These are phyloP conservation scores for Gymnarchus niloticus DNA, from an alignment of 2,113 vertebrate genomes.

Conservation along the genomic window DNA sequence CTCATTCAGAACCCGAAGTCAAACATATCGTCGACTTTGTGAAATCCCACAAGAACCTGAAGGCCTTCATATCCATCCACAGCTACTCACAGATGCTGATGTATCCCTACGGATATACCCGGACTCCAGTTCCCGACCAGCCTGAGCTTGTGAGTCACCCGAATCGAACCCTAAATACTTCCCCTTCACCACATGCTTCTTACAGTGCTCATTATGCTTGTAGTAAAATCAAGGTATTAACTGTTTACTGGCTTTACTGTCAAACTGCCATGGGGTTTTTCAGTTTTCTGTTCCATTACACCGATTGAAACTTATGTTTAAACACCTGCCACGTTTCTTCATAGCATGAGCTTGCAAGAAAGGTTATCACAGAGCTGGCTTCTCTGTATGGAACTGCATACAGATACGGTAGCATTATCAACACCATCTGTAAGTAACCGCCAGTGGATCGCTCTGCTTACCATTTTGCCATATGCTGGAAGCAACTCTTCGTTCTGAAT, in stretches of 20 bases:
- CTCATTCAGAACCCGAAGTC: slow-evolving; percentile 83
- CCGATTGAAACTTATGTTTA: neutral
- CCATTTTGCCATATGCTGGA: neutral
- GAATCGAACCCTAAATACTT: too few relatives aligned
- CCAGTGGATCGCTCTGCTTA: neutral
- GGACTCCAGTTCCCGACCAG: slow-evolving; percentile 38
- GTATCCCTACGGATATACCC: slow-evolving; percentile 84
- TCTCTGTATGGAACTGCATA: slow-evolving; percentile 77
- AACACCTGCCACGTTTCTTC: neutral
- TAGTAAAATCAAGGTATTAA: neutral
- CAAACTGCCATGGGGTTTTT: neutral
- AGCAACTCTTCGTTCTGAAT: neutral
- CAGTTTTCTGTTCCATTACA: neutral
- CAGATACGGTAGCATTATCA: slow-evolving; percentile 79
- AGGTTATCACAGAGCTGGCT: slow-evolving; percentile 65
- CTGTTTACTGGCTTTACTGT: neutral
- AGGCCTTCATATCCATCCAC: slow-evolving; percentile 89
- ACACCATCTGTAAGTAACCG: slow-evolving; percentile 80
- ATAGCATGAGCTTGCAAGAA: slow-evolving; percentile 70
- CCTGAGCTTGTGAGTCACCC: slow-evolving; percentile 71
- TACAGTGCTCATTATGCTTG: neutral
- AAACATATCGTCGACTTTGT: slow-evolving; percentile 90
- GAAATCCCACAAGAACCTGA: slow-evolving; percentile 73
- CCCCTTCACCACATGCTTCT: neutral
- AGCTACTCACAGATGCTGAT: slow-evolving; percentile 90